Evolutionary conservation across 2,797 vertebrate genomes (phyloP), one percentile per base, ranked within the genome.

Genomic region (Telmatherina bonti): DNA sequence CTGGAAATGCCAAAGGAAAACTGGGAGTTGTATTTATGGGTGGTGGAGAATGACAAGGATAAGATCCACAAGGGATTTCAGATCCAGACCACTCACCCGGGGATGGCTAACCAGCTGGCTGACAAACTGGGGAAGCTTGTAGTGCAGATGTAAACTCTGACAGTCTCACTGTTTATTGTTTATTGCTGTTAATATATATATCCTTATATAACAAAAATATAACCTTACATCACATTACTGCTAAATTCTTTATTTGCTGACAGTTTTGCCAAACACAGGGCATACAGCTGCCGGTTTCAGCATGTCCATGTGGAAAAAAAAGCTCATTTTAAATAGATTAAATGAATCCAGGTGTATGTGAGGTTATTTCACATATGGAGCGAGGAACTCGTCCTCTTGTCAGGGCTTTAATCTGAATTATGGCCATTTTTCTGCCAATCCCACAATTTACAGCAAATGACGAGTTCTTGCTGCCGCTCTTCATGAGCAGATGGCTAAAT

Each of bases 381-480:
- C 56, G 72, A 75, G 62, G 59, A 76, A 72, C 22, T 61, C 18
- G 53, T 74, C 36, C 54, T 67, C 71, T 74, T 82, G 65, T 72
- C 45, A 5, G 27, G 68, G 27, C 20, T 18, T 57, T 29, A 27
- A 72, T 43, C 15, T 4, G 16, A 47, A 22, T 59, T 18, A 61
- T 36, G 10, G 5, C n/a, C 1, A 0, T 3, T 2, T 59, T 56
- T 47, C 11, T 7, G 12, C 7, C 7, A 61, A 59, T 56, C 3
- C 18, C 29, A 29, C 18, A 8, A 33, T 20, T 35, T 35, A n/a
- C 18, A 60, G 10, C 49, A 53, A 52, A 61, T 29, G 15, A 11
- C 36, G 8, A 10, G 9, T 13, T n/a, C 2, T 22, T 31, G 49
- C 9, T 45, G 52, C 59, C 41, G n/a, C 43, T 18, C 24, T 15